Evolutionary conservation across 1,140 invertebrate species (phyloP).

Genomic region (Apis dorsata): DNA sequence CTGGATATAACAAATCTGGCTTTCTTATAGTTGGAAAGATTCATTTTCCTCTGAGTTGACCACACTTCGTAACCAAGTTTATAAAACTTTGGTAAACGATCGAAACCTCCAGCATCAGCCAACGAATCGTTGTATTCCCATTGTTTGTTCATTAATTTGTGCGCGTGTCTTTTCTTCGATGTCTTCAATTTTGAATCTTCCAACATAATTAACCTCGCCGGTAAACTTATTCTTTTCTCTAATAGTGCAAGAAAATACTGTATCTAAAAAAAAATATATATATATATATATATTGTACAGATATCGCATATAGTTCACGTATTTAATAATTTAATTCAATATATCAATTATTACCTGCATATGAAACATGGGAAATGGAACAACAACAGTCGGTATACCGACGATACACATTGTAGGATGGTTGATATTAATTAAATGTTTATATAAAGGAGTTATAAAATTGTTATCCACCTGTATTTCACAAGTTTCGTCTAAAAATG

Average conservation of each 20-base stretch:
- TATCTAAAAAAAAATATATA: conserved; percentile 76
- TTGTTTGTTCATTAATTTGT: conserved; percentile 66
- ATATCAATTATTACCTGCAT: conserved; percentile 81
- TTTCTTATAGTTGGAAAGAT: conserved; percentile 71
- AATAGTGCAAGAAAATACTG: conserved; percentile 82
- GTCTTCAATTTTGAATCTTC: conserved; percentile 65
- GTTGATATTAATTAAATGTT: conserved; percentile 87
- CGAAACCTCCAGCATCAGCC: conserved; percentile 64
- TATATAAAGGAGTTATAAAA: conserved; percentile 86
- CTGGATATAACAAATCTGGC: conserved; percentile 61
- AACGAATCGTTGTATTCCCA: conserved; percentile 73
- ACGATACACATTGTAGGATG: conserved; percentile 87
- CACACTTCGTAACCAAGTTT: conserved; percentile 64
- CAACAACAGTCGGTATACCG: conserved; percentile 83
- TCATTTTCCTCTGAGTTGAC: conserved; percentile 32
- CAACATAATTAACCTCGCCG: conserved; percentile 71
- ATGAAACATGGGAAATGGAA: conserved; percentile 87
- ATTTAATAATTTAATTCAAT: not conserved
- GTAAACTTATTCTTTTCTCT: conserved; percentile 79
- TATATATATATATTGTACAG: not conserved
- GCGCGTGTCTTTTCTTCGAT: conserved; percentile 67
- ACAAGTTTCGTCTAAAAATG: conserved; percentile 84
- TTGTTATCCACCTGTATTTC: conserved; percentile 82
- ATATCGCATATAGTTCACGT: not conserved
- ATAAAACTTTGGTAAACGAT: conserved; percentile 68